Evolutionary conservation across 2,888 invertebrate genomes (phyloP), one percentile per base, ranked within the genome.

Genomic region (Tubiluchus corallicola): DNA sequence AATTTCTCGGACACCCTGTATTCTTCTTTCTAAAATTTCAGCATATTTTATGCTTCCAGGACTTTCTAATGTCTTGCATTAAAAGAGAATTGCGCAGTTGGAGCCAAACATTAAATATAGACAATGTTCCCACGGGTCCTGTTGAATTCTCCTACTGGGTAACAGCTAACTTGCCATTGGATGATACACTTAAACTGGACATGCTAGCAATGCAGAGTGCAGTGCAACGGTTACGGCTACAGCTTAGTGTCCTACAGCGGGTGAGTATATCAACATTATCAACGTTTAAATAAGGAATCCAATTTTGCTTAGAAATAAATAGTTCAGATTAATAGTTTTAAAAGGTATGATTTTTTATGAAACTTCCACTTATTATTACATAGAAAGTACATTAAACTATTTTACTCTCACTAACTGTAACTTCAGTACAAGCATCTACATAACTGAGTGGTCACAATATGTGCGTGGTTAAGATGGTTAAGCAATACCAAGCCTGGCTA

Each of bases 61-160:
- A 55, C 20, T 18, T 52, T 18, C 48, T 66, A 29, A 58, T n/a
- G n/a, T n/a, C n/a, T n/a, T n/a, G n/a, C n/a, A 56, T 64, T n/a
- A 53, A 54, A 41, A 46, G 53, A 9, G 64, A 65, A 47, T 52
- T 67, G 42, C 50, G 53, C 43, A 57, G 58, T 41, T 67, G 67
- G 65, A 63, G 64, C 40, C 55, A 57, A 18, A 54, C 54, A 1
- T 45, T 60, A 15, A 48, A 51, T 17, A 47, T 55, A 13, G 56
- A 59, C 20, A 54, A 53, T 18, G 68, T 78, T 62, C 78, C 79
- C 3, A 64, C 63, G 37, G 76, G 79, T 64, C 75, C 79, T 1
- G 66, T 71, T 4, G 73, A 75, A 47, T 65, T 83, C 49, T 81
- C 81, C 0, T 83, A 75, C 61, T 84, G 83, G 82, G 72, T 82